Conservation (phyloP, 2,797 vertebrate species). For the Micrastur ruficollis region DNA sequence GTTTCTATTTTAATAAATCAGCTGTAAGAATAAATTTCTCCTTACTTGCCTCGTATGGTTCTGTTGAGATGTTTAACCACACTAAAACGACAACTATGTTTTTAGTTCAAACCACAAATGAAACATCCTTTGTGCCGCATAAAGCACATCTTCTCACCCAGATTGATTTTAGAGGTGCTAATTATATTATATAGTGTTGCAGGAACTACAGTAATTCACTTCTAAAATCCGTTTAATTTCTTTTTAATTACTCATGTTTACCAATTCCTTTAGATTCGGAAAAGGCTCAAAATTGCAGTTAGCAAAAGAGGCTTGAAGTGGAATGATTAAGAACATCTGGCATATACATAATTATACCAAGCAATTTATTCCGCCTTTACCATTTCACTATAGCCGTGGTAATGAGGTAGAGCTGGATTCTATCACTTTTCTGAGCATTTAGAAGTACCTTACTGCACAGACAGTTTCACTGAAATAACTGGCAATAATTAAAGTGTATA, state of each 20-base stretch:
- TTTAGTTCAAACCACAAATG: constrained; percentile 1
- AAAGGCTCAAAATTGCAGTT: constrained; percentile 35
- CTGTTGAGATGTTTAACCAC: constrained; percentile 32
- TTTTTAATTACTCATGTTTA: constrained; percentile 58
- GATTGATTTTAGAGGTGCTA: constrained; percentile 38
- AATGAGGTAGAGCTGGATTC: constrained; percentile 12
- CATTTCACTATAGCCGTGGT: not conserved
- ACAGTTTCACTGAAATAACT: not conserved
- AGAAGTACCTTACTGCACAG: not conserved
- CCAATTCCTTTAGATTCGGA: constrained; percentile 16
- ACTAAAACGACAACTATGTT: not conserved
- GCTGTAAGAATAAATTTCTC: not conserved
- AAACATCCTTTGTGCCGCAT: not conserved
- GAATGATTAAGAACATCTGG: constrained; percentile 63
- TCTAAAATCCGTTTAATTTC: constrained; percentile 57
- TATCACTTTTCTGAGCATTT: not conserved
- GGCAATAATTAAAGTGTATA: not conserved
- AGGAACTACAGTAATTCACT: constrained; percentile 46
- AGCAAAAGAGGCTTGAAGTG: constrained; percentile 38
- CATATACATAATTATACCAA: constrained; percentile 20
- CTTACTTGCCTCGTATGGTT: not conserved
- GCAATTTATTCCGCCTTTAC: constrained; percentile 49
- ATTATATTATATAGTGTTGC: constrained; percentile 32
- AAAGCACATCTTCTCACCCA: not conserved
- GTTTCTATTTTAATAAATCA: constrained; percentile 30